Evolutionary conservation across 2,113 vertebrate genomes (phyloP).

Genomic region (Myotis yumanensis): DNA sequence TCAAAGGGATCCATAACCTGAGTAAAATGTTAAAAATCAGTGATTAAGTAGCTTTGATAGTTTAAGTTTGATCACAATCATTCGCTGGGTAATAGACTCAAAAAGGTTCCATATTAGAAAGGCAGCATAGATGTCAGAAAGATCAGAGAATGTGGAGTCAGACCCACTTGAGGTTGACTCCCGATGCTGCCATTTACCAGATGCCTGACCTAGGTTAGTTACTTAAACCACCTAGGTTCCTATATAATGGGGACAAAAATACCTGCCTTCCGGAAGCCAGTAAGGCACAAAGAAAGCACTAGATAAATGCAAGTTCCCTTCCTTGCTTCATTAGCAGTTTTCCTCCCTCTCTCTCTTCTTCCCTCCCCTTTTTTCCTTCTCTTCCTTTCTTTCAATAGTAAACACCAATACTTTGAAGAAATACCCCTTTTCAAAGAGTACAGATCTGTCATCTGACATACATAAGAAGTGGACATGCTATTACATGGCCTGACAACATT

Average conservation of each 20-base stretch:
- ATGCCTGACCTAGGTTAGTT: neutral
- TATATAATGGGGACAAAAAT: neutral
- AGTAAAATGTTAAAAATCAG: conserved; percentile 19
- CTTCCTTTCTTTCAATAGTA: neutral
- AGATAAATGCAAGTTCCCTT: neutral
- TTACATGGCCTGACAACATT: neutral
- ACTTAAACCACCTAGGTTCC: neutral
- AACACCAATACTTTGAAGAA: conserved; percentile 28
- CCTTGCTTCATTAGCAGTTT: neutral
- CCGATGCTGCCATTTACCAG: neutral
- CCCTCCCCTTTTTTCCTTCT: neutral
- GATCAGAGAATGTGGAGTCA: neutral
- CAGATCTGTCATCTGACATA: conserved; percentile 21
- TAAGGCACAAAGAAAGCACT: neutral
- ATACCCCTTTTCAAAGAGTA: conserved; percentile 42
- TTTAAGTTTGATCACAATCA: conserved; percentile 42
- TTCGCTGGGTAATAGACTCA: neutral
- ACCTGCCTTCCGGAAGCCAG: neutral
- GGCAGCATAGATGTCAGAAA: neutral
- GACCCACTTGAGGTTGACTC: neutral
- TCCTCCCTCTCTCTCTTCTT: neutral
- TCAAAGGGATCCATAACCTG: neutral
- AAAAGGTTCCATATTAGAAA: conserved; percentile 4
- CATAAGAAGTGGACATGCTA: conserved; percentile 8
- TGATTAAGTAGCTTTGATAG: neutral